Evolutionary conservation across 2,888 invertebrate genomes (phyloP).

Genomic region (Pachliopta kotzebuea): DNA sequence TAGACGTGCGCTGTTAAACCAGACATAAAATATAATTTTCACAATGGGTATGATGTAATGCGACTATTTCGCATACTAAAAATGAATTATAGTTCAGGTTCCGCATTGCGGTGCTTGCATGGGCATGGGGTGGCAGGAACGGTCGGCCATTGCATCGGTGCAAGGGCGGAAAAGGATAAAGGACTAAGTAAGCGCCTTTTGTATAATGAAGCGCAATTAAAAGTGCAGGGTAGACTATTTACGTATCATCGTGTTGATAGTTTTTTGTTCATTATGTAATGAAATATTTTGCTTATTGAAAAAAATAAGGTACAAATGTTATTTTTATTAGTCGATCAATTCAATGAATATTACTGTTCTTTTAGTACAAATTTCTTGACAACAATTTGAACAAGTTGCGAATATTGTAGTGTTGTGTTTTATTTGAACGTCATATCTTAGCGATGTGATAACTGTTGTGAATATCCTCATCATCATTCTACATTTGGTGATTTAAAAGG

Average conservation of each 20-base stretch:
- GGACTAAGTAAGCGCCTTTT: slow-evolving; percentile 22
- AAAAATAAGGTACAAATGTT: no score
- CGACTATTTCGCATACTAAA: slow-evolving; percentile 67
- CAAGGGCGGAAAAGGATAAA: slow-evolving; percentile 32
- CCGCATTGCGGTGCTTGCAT: slow-evolving; percentile 76
- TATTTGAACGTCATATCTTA: no score
- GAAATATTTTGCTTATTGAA: no score
- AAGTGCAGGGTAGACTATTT: slow-evolving; percentile 1
- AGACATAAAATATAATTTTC: slow-evolving; percentile 59
- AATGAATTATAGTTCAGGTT: slow-evolving; percentile 71
- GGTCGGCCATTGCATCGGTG: slow-evolving; percentile 35
- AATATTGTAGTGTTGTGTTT: no score
- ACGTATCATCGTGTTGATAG: not conserved
- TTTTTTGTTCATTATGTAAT: not conserved
- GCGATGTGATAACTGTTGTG: no score
- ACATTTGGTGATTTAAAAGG: no score
- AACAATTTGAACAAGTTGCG: no score
- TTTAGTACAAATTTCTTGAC: no score
- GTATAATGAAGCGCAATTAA: slow-evolving; percentile 20
- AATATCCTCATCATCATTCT: no score
- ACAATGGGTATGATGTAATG: slow-evolving; percentile 63
- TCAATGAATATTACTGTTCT: no score
- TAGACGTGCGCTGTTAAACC: slow-evolving; percentile 59
- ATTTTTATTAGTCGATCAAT: no score
- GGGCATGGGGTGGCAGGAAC: slow-evolving; percentile 50